These are phyloP conservation scores for Laupala kohalensis DNA, from an alignment of 1,140 invertebrate genomes.

Conservation along the genomic window DNA sequence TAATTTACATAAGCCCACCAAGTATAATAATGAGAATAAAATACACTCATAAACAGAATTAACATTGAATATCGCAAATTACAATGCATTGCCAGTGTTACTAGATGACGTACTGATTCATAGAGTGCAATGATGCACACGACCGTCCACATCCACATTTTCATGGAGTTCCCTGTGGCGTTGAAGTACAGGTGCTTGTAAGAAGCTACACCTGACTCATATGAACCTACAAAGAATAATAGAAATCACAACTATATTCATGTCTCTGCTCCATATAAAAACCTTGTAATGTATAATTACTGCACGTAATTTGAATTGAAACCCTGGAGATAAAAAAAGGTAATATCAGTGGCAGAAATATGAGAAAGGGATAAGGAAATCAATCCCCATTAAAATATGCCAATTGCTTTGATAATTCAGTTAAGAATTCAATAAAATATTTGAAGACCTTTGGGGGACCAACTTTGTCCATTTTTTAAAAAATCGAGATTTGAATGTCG, in stretches of 20 bases:
- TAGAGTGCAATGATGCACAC: slow-evolving; percentile 52
- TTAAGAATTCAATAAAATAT: no score
- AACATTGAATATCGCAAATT: slow-evolving; percentile 53
- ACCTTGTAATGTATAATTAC: no score
- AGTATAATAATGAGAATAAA: slow-evolving; percentile 72
- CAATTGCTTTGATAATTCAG: no score
- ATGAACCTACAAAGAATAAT: slow-evolving; percentile 37
- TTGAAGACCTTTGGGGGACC: no score
- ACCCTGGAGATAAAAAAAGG: no score
- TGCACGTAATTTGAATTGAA: no score
- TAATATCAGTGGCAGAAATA: no score
- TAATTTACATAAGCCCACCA: slow-evolving; percentile 78
- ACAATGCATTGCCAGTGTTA: slow-evolving; percentile 37
- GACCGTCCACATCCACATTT: slow-evolving; percentile 59
- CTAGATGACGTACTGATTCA: slow-evolving; percentile 52
- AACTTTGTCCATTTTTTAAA: no score
- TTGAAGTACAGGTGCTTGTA: slow-evolving; percentile 81
- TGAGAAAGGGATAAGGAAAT: no score
- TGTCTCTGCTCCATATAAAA: not conserved
- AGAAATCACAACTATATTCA: slow-evolving; percentile 20
- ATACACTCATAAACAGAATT: slow-evolving; percentile 48
- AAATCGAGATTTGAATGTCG: no score
- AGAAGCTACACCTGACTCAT: slow-evolving; percentile 56
- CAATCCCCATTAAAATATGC: no score
- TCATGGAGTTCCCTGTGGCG: slow-evolving; percentile 53